A percentile compares a stretch with the other conserved stretches of the same genome.
Conservation (phyloP, 2,888 invertebrate genomes). For the Oasisia sp. region DNA sequence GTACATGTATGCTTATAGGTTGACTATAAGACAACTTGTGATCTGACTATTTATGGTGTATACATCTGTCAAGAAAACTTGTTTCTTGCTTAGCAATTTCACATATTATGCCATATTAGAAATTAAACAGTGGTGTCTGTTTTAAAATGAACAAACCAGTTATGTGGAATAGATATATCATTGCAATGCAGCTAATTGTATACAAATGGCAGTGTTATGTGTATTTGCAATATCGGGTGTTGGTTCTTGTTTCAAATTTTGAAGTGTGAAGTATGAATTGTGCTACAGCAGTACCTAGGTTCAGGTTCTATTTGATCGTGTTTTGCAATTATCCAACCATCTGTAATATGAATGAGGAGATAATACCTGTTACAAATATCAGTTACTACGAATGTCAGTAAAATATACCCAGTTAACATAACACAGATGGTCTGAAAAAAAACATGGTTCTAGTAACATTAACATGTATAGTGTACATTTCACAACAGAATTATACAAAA, state of each 20-base stretch:
- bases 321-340: not conserved
- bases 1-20: not conserved
- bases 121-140: not conserved
- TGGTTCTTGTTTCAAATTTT: not conserved
- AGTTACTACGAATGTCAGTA: not conserved
- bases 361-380: not conserved
- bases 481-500: too few relatives aligned
- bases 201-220: not conserved
- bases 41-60: not conserved
- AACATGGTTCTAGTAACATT: not conserved
- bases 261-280: not conserved
- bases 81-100: not conserved
- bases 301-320: too few relatives aligned
- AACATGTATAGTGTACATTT: not conserved
- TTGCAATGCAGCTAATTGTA: not conserved
- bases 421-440: not conserved
- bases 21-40: not conserved
- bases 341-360: not conserved
- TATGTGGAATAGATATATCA: not conserved
- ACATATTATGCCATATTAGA: not conserved
- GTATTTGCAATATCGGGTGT: not conserved
- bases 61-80: not conserved
- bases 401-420: not conserved
- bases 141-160: not conserved
- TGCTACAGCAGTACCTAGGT: not conserved